Percentiles rank a stretch among this genome's conserved stretches.
phyloP scores from a whole-genome alignment of 2,113 vertebrate species.

The Tauraco erythrolophus region DNA sequence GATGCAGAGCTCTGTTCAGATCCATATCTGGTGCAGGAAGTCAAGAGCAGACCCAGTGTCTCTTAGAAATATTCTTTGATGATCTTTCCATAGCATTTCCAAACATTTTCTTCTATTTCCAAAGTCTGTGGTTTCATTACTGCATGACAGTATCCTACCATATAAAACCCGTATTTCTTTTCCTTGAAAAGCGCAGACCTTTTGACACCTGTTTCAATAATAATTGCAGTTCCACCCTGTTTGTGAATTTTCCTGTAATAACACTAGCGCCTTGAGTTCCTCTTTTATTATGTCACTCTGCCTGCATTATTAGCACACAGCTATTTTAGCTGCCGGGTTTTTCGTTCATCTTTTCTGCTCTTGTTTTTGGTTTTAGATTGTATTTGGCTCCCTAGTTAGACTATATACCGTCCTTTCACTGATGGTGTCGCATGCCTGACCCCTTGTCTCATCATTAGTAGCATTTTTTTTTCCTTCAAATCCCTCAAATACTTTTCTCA shows the following conservation, averaged over 20 bases:
- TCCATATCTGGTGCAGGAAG: background rate
- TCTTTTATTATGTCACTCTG: background rate
- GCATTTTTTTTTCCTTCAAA: background rate
- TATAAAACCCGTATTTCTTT: background rate
- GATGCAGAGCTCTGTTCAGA: background rate
- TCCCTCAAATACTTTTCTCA: background rate
- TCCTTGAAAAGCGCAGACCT: background rate
- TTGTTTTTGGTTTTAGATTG: background rate
- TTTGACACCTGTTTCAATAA: constrained; percentile 10
- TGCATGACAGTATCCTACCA: background rate
- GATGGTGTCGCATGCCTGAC: background rate
- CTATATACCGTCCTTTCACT: background rate
- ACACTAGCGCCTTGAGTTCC: background rate
- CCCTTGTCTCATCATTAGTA: background rate
- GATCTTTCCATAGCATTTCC: background rate
- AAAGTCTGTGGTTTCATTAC: background rate
- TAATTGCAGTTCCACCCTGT: constrained; percentile 4
- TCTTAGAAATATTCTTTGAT: background rate
- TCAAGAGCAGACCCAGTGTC: background rate
- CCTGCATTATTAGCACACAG: background rate
- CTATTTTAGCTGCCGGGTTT: background rate
- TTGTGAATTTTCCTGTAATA: constrained; percentile 19
- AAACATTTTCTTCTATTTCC: background rate
- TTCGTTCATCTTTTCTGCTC: background rate
- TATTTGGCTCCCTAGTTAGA: background rate